Evolutionary conservation across 1,140 invertebrate genomes (phyloP).

Genomic region (Drosophila sechellia): DNA sequence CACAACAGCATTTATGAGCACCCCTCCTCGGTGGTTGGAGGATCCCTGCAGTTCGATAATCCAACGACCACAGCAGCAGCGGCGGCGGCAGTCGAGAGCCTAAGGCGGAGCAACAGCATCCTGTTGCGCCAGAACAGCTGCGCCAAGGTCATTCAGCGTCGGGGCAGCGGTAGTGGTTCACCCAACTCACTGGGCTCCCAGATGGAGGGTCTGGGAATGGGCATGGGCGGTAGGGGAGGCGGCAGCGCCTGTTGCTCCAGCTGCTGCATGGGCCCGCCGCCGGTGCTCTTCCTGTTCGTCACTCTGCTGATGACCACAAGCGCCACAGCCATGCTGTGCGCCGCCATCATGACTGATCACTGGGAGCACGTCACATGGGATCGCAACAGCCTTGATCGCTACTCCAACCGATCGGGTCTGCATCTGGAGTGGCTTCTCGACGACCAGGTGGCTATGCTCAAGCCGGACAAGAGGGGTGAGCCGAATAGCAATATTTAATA

Average conservation of each 20-base stretch:
- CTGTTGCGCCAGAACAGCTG: constrained; percentile 79
- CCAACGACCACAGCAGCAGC: constrained; percentile 75
- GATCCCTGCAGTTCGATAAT: constrained; percentile 77
- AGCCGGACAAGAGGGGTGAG: constrained; percentile 80
- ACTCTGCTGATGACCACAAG: constrained; percentile 86
- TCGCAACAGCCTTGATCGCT: constrained; percentile 85
- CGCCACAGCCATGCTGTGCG: constrained; percentile 91
- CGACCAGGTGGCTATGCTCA: constrained; percentile 86
- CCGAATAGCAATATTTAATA: background rate
- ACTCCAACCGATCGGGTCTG: constrained; percentile 85
- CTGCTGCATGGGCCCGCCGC: constrained; percentile 80
- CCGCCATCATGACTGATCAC: constrained; percentile 93
- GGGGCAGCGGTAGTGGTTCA: constrained; percentile 65
- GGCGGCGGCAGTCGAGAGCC: constrained; percentile 75
- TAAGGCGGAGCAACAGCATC: constrained; percentile 79
- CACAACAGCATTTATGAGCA: constrained; percentile 84
- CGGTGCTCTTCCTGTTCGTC: constrained; percentile 79
- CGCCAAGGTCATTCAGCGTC: constrained; percentile 74
- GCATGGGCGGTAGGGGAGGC: constrained; percentile 51
- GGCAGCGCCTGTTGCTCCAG: constrained; percentile 72
- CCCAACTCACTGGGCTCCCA: constrained; percentile 75
- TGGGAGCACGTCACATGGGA: constrained; percentile 94
- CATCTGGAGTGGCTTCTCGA: constrained; percentile 88
- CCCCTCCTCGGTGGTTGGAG: constrained; percentile 78
- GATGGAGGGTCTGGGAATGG: constrained; percentile 77